Evolutionary conservation across 2,888 invertebrate genomes (phyloP).

Genomic region (Muschampia plurimacula): DNA sequence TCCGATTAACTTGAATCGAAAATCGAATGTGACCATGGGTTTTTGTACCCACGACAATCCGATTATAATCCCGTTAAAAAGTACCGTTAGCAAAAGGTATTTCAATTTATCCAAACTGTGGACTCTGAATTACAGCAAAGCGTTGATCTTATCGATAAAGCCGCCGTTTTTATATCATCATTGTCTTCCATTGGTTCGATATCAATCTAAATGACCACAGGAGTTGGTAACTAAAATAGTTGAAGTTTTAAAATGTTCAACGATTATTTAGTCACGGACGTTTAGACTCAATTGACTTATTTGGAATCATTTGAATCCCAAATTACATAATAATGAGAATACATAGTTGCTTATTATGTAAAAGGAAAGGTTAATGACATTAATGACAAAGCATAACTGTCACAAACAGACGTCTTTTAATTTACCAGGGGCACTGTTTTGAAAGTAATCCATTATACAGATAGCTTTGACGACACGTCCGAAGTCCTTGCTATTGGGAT

Average conservation of each 20-base stretch:
- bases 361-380: slow-evolving; percentile 29
- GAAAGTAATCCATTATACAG: not conserved
- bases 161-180: slow-evolving; percentile 46
- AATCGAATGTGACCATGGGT: slow-evolving; percentile 64
- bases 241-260: slow-evolving; percentile 41
- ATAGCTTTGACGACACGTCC: not conserved
- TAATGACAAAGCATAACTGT: not conserved
- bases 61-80: slow-evolving; percentile 75
- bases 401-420: not conserved
- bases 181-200: slow-evolving; percentile 37
- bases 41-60: slow-evolving; percentile 70
- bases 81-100: slow-evolving; percentile 73
- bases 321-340: slow-evolving; percentile 29
- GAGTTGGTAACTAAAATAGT: slow-evolving; percentile 37
- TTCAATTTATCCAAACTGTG: slow-evolving; percentile 66
- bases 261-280: slow-evolving; percentile 46
- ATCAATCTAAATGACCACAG: slow-evolving; percentile 39
- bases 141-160: slow-evolving; percentile 52
- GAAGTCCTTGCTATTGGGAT: not conserved
- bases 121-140: slow-evolving; percentile 48
- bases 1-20: slow-evolving; percentile 72
- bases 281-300: slow-evolving; percentile 25
- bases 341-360: slow-evolving; percentile 17
- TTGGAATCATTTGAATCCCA: slow-evolving; percentile 36
- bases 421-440: not conserved